Base-by-base conservation (phyloP, 2,113 vertebrate genomes). In the Semicossyphus pulcher region DNA sequence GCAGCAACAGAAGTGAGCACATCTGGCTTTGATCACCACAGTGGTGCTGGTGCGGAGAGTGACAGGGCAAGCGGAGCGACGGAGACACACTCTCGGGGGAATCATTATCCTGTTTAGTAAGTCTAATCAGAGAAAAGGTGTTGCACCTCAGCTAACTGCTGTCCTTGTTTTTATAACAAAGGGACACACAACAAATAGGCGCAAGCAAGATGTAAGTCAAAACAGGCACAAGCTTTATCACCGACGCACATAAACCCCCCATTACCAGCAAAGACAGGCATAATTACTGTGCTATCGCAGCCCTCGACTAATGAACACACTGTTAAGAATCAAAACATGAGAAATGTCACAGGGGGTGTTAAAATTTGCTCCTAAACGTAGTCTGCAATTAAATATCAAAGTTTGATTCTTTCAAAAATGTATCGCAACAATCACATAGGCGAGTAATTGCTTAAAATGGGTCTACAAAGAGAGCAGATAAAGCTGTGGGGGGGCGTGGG, bases 81-180 rank as follows among this genome's bases (percentile, higher is more conserved):
- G 68, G 87, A 81, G 65, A 48, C 61, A 14, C 28, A 44, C 29
- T 86, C 92, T 86, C 88, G 1, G 56, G 91, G 88, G 93, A 91
- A 87, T 91, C 89, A 91, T 93, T 94, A 93, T 91, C 84, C 78
- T 88, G 89, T 93, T 93, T 93, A 94, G 87, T 78, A 67, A 76
- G 78, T 84, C 89, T 93, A 93, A 94, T 93, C 92, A 93, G 87
- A 87, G 85, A 87, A 89, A 89, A 91, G 89, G 85, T 87, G 84
- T 70, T 71, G 86, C 78, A 80, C 78, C 80, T 79, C 81, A 48
- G 70, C 49, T 72, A 67, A 83, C 79, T 80, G 89, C 78, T 81
- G 84, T 84, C 73, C 78, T 64, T 42, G 34, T 83, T 85, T 75
- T 85, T 75, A 53, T 84, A 79, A 76, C 37, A 31, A 69, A 80